A percentile compares a stretch with the other conserved stretches of the same genome.
Evolutionary conservation across 1,140 invertebrate species (phyloP).

Genomic region (Aradophagus sp.): DNA sequence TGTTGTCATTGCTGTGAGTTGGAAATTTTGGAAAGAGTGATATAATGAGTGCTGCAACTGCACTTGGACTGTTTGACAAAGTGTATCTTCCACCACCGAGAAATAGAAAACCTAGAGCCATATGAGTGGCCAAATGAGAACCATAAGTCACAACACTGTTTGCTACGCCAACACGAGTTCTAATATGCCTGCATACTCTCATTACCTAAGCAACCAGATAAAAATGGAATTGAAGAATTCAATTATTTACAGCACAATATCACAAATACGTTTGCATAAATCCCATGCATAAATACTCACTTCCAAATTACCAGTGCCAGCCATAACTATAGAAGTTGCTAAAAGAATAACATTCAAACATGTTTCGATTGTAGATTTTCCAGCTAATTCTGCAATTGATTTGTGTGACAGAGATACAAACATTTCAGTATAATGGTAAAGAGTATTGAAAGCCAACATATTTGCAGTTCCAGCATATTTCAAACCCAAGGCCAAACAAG

Average conservation of each 20-base stretch:
- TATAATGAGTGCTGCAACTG: constrained; percentile 91
- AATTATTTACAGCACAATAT: too few species aligned
- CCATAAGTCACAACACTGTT: constrained; percentile 88
- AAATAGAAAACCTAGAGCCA: constrained; percentile 94
- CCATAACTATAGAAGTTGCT: constrained; percentile 91
- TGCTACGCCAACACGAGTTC: constrained; percentile 81
- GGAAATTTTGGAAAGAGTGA: constrained; percentile 98
- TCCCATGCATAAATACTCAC: constrained; percentile 76
- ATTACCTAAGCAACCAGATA: constrained; percentile 74
- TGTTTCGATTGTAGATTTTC: constrained; percentile 91
- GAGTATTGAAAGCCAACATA: constrained; percentile 84
- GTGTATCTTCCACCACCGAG: constrained; percentile 94
- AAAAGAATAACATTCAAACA: constrained; percentile 90
- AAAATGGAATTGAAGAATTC: too few species aligned
- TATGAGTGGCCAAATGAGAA: constrained; percentile 94
- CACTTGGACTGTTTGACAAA: constrained; percentile 86
- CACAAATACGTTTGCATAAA: too few species aligned
- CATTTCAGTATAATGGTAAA: constrained; percentile 81
- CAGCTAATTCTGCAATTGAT: constrained; percentile 89
- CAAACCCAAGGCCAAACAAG: constrained; percentile 94
- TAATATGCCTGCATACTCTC: constrained; percentile 87
- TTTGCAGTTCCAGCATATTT: constrained; percentile 95
- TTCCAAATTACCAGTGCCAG: constrained; percentile 92
- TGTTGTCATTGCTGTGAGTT: constrained; percentile 95
- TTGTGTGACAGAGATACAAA: constrained; percentile 80